phyloP scores from a whole-genome alignment of 2,113 vertebrate species.

The Myotis davidii region DNA sequence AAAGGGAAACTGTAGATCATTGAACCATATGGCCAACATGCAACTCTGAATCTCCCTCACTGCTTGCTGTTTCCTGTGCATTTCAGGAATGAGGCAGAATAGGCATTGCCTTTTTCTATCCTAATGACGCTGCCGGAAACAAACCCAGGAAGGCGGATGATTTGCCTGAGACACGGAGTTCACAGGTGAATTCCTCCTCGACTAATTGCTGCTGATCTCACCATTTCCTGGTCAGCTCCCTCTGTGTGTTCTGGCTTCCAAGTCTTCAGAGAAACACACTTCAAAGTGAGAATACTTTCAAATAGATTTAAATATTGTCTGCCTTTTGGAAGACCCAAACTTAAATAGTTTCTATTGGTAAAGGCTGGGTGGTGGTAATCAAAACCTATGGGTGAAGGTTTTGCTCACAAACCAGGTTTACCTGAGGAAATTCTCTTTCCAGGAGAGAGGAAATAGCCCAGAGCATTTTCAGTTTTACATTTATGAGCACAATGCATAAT shows the following conservation, averaged over 20 bases:
- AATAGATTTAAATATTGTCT: slow-evolving; percentile 41
- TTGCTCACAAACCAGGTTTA: slow-evolving; percentile 48
- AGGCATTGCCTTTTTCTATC: not conserved
- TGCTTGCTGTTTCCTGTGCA: not conserved
- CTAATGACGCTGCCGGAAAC: not conserved
- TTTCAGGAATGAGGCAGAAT: slow-evolving; percentile 55
- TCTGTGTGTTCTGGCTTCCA: not conserved
- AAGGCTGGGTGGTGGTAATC: not conserved
- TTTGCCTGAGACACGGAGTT: not conserved
- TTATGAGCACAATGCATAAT: slow-evolving; percentile 56
- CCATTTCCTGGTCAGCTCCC: not conserved
- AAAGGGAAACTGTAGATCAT: not conserved
- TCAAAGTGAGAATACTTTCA: slow-evolving; percentile 32
- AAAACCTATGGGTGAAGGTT: slow-evolving; percentile 23
- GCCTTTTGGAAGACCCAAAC: slow-evolving; percentile 24
- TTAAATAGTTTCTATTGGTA: not conserved
- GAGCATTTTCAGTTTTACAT: slow-evolving; percentile 38
- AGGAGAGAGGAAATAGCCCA: not conserved
- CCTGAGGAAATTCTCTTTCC: slow-evolving; percentile 30
- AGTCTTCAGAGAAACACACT: slow-evolving; percentile 41
- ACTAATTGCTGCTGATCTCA: slow-evolving; percentile 12
- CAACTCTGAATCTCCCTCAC: not conserved
- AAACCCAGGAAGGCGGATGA: not conserved
- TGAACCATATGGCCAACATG: not conserved
- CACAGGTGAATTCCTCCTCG: not conserved